Evolutionary conservation across 2,797 vertebrate genomes (phyloP).

Genomic region (Myotis planiceps): DNA sequence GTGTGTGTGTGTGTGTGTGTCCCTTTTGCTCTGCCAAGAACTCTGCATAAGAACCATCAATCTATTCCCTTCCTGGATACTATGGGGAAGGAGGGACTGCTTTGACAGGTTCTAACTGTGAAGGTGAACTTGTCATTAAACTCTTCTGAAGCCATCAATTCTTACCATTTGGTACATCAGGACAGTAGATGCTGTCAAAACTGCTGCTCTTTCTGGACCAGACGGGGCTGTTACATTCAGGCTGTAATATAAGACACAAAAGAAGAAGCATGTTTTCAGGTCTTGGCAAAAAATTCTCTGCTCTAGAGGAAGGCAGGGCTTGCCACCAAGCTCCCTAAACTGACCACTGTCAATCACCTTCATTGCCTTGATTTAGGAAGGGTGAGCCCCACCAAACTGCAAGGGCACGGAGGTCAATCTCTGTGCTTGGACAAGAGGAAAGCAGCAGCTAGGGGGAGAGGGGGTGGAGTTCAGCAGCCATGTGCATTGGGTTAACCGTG

Average conservation of each 20-base stretch:
- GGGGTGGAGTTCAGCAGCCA: constrained; percentile 63
- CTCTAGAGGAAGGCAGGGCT: background rate
- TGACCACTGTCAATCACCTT: background rate
- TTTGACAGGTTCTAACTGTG: background rate
- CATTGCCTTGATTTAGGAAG: constrained; percentile 53
- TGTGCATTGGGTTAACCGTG: constrained; percentile 86
- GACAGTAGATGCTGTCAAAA: constrained; percentile 90
- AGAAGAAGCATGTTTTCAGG: background rate
- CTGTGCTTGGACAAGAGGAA: constrained; percentile 6
- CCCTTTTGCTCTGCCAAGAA: background rate
- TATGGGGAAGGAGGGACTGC: background rate
- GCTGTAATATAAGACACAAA: constrained; percentile 86
- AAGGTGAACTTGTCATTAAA: background rate
- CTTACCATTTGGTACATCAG: constrained; percentile 91
- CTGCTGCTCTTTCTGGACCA: constrained; percentile 93
- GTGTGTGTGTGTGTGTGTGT: background rate
- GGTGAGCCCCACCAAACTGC: background rate
- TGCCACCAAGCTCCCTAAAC: background rate
- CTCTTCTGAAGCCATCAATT: background rate
- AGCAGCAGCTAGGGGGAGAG: background rate
- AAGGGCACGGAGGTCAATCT: constrained; percentile 60
- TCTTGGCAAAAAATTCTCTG: background rate
- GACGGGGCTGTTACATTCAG: constrained; percentile 93
- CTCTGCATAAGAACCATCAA: background rate
- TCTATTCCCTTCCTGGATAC: background rate